These are phyloP conservation scores for Centropyge bicolor DNA, from an alignment of 2,797 vertebrate genomes.

Conservation along the genomic window DNA sequence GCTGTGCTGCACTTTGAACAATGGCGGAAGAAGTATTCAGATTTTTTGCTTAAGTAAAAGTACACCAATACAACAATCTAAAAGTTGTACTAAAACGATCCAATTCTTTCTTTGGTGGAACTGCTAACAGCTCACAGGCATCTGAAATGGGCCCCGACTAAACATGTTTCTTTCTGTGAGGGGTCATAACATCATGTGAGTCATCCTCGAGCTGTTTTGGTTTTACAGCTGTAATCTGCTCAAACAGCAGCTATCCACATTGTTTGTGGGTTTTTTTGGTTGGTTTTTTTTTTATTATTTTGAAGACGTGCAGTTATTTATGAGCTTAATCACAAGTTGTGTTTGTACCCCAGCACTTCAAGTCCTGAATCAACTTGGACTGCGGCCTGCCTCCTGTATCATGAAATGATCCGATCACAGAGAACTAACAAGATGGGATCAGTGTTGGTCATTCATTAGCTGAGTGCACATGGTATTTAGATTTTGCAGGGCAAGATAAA, in stretches of 20 bases:
- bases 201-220: neutral
- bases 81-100: no score
- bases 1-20: no score
- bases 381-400: neutral
- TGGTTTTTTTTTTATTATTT: no score
- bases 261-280: no score
- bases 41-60: no score
- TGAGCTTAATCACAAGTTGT: neutral
- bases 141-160: neutral
- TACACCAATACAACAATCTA: no score
- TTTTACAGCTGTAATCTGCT: neutral
- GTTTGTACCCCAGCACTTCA: neutral
- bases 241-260: neutral
- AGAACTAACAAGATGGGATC: neutral
- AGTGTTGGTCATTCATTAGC: slow-evolving; percentile 14
- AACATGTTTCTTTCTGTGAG: no score
- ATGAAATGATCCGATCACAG: neutral
- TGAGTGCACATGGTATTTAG: slow-evolving; percentile 16
- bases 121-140: neutral
- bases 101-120: neutral
- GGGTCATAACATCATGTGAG: neutral
- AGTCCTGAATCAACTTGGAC: neutral
- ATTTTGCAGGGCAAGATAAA: slow-evolving; percentile 33
- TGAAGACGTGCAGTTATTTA: neutral
- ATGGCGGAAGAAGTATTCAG: no score